A percentile compares a stretch with the other conserved stretches of the same genome.
Evolutionary conservation across 2,797 vertebrate species (phyloP).

Genomic region (Microctenopoma steveboyesi): DNA sequence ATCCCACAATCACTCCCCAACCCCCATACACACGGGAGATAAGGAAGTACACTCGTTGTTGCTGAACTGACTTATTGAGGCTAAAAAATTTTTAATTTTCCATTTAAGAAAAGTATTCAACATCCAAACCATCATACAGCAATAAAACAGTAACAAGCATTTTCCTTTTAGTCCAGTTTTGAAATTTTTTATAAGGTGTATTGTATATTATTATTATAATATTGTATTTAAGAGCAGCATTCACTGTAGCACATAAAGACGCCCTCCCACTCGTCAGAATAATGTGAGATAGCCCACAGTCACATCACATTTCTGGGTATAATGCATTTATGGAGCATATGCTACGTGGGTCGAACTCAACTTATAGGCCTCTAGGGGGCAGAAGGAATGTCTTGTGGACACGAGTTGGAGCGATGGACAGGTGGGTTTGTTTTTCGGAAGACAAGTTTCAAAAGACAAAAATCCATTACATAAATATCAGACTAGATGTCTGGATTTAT

Average conservation of each 20-base stretch:
- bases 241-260: too few species aligned
- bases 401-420: background rate
- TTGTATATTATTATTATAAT: too few species aligned
- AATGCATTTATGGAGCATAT: background rate
- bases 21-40: conserved; percentile 5
- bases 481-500: too few species aligned
- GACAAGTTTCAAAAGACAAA: too few species aligned
- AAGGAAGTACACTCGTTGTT: conserved; percentile 15
- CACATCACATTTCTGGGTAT: background rate
- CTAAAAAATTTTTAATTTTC: background rate
- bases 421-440: too few species aligned
- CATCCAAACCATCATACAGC: background rate
- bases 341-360: too few species aligned
- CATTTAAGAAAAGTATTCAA: conserved; percentile 31
- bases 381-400: background rate
- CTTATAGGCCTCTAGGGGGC: background rate
- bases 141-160: conserved; percentile 22
- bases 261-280: background rate
- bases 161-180: too few species aligned
- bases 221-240: background rate
- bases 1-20: background rate
- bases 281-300: background rate
- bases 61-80: conserved; percentile 41
- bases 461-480: too few species aligned
- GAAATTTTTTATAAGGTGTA: too few species aligned